phyloP scores from a whole-genome alignment of 2,797 vertebrate genomes.

The Myotis pilosus region DNA sequence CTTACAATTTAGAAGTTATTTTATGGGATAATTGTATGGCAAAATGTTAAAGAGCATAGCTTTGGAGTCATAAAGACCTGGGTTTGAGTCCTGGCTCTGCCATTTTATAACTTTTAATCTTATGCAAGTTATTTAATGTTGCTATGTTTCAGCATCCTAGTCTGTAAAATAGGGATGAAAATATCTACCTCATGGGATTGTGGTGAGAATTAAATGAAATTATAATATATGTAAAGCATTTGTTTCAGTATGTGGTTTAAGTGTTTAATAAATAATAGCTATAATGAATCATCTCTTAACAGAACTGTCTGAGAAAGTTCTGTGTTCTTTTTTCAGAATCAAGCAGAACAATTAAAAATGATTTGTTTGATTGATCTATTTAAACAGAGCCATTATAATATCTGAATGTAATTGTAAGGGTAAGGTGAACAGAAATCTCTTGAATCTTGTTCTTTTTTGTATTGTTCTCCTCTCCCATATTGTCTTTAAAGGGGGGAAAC shows the following conservation, averaged over 20 bases:
- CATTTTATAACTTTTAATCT: slow-evolving; percentile 53
- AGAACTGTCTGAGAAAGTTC: slow-evolving; percentile 38
- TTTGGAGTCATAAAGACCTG: slow-evolving; percentile 34
- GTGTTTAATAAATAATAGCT: slow-evolving; percentile 53
- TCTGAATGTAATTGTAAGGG: slow-evolving; percentile 28
- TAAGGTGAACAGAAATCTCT: slow-evolving; percentile 43
- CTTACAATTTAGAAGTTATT: slow-evolving; percentile 48
- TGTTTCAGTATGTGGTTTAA: slow-evolving; percentile 37
- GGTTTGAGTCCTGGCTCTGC: slow-evolving; percentile 51
- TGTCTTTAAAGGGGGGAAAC: slow-evolving; percentile 44
- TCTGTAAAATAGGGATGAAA: slow-evolving; percentile 47
- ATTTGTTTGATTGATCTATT: slow-evolving; percentile 38
- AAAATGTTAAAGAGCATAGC: slow-evolving; percentile 27
- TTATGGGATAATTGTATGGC: slow-evolving; percentile 36
- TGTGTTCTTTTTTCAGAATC: slow-evolving; percentile 60
- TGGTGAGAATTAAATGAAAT: slow-evolving; percentile 52
- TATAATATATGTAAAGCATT: slow-evolving; percentile 33
- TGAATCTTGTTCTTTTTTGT: slow-evolving; percentile 44
- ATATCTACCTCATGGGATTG: slow-evolving; percentile 36
- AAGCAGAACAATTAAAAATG: slow-evolving; percentile 53
- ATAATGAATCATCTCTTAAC: slow-evolving; percentile 17
- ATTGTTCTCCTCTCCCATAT: slow-evolving; percentile 16
- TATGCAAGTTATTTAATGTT: slow-evolving; percentile 48
- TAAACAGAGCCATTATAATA: slow-evolving; percentile 44
- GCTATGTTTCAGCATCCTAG: neutral